Percentiles rank a stretch among this genome's conserved stretches.
These are phyloP conservation scores for Boloria selene DNA, from an alignment of 2,888 invertebrate genomes.

Conservation along the genomic window DNA sequence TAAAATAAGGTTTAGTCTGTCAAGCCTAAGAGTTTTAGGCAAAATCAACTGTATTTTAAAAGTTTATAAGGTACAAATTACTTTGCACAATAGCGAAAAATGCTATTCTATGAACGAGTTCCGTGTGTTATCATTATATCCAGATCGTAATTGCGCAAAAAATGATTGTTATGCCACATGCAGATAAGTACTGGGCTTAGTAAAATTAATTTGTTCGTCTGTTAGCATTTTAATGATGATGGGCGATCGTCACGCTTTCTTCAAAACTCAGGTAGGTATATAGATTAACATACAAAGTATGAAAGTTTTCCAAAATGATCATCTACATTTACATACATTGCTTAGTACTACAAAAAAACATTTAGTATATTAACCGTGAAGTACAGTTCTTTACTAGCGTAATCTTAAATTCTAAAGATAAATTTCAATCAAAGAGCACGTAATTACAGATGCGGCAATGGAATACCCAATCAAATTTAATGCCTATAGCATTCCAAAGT, in stretches of 20 bases:
- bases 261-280: not conserved
- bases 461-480: slow-evolving; percentile 50
- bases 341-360: too few relatives aligned
- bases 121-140: slow-evolving; percentile 41
- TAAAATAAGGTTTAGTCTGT: not conserved
- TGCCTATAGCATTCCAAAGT: slow-evolving; percentile 52
- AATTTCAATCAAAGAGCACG: slow-evolving; percentile 53
- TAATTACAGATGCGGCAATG: slow-evolving; percentile 49
- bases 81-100: slow-evolving; percentile 21
- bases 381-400: slow-evolving; percentile 17
- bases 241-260: slow-evolving; percentile 4
- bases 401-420: slow-evolving; percentile 39
- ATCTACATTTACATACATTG: not conserved
- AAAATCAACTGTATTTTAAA: slow-evolving; percentile 29
- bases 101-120: slow-evolving; percentile 38
- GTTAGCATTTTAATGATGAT: slow-evolving; percentile 14
- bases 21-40: not conserved
- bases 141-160: slow-evolving; percentile 40
- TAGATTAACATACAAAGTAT: not conserved
- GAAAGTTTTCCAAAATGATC: not conserved
- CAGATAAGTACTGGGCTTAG: slow-evolving; percentile 25
- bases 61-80: slow-evolving; percentile 17
- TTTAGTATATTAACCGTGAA: too few relatives aligned
- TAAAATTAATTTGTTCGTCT: slow-evolving; percentile 26
- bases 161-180: slow-evolving; percentile 34